Percentiles rank a stretch among this genome's conserved stretches.
Conservation (phyloP, 2,797 vertebrate species). For the Ispidina lecontei region DNA sequence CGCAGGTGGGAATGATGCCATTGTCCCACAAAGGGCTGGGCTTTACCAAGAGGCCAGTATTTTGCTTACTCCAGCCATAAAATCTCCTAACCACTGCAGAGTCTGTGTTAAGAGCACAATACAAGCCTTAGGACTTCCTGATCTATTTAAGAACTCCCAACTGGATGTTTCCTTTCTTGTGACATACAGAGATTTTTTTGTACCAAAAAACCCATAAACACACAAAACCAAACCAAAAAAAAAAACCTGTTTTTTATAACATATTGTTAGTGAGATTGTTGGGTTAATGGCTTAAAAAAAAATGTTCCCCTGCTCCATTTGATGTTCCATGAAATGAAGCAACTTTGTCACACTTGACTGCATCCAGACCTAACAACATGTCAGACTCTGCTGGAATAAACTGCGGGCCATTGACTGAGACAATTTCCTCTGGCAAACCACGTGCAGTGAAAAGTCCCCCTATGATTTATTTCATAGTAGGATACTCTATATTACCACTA, state of each 20-base stretch:
- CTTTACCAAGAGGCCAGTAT: neutral
- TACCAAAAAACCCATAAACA: neutral
- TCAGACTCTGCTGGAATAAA: conserved; percentile 65
- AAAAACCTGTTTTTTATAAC: neutral
- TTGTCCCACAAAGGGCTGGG: neutral
- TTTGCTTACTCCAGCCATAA: neutral
- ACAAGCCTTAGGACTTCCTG: neutral
- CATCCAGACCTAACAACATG: conserved; percentile 1
- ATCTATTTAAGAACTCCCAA: neutral
- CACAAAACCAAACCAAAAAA: no score
- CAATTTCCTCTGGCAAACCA: neutral
- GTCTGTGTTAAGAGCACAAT: neutral
- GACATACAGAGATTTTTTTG: neutral
- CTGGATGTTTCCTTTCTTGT: neutral
- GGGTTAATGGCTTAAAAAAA: conserved; percentile 66
- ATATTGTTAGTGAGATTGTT: conserved; percentile 29
- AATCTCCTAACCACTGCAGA: neutral
- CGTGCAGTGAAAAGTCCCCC: conserved; percentile 45
- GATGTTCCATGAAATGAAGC: conserved; percentile 52
- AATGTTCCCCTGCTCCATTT: conserved; percentile 38
- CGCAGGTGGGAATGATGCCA: neutral
- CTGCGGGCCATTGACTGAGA: conserved; percentile 16
- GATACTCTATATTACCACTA: neutral
- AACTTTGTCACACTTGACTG: conserved; percentile 41
- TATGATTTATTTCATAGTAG: neutral